Evolutionary conservation across 2,797 vertebrate genomes (phyloP).

Genomic region (Carapus acus): DNA sequence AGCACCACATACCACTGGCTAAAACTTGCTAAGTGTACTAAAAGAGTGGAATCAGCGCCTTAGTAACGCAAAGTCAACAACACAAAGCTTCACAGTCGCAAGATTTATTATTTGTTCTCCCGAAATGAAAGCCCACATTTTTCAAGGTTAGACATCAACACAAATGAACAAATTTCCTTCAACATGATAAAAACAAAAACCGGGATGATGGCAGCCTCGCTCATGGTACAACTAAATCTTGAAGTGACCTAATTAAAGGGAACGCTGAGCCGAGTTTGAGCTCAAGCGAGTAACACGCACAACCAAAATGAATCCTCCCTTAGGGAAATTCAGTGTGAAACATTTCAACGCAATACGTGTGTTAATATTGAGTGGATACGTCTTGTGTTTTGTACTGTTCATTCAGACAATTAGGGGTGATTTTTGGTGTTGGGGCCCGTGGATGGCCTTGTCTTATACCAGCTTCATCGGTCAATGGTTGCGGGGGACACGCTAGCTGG

Average conservation of each 20-base stretch:
- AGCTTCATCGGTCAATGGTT: too few species aligned
- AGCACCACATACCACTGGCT: background rate
- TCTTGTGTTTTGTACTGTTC: too few species aligned
- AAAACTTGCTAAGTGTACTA: too few species aligned
- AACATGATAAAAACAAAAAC: background rate
- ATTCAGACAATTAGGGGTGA: too few species aligned
- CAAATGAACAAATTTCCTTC: background rate
- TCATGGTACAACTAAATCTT: background rate
- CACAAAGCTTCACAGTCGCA: too few species aligned
- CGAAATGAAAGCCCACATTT: background rate
- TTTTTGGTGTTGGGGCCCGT: too few species aligned
- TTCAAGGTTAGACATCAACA: background rate
- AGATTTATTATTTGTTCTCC: background rate
- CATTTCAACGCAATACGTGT: too few species aligned
- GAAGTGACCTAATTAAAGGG: background rate
- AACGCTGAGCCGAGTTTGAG: background rate
- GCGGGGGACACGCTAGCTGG: too few species aligned
- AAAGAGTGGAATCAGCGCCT: background rate
- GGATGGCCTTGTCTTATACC: too few species aligned
- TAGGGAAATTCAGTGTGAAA: slow-evolving; percentile 26
- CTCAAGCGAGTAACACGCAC: too few species aligned
- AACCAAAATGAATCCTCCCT: background rate
- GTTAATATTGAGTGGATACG: too few species aligned
- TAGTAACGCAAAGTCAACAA: background rate
- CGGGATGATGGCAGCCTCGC: background rate